phyloP scores from a whole-genome alignment of 2,113 vertebrate species.

The Clupea harengus region DNA sequence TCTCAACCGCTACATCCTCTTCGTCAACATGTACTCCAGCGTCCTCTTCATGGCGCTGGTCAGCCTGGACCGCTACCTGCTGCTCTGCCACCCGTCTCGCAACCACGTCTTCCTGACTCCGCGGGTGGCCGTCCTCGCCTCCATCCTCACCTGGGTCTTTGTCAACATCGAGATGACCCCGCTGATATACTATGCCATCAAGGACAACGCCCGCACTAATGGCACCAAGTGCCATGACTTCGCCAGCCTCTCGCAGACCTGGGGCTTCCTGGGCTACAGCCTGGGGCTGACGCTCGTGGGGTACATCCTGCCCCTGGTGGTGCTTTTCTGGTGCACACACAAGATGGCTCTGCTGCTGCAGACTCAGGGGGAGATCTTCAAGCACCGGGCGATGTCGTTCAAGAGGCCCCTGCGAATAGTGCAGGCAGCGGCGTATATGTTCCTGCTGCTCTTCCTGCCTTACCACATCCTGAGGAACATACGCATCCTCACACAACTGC shows the following conservation, averaged over 20 bases:
- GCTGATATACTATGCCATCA: conserved; percentile 63
- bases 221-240: conserved; percentile 74
- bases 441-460: conserved; percentile 81
- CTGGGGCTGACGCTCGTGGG: conserved; percentile 77
- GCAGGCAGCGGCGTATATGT: conserved; percentile 66
- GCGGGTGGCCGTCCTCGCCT: conserved; percentile 58
- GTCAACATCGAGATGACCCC: conserved; percentile 79
- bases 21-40: conserved; percentile 85
- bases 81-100: conserved; percentile 77
- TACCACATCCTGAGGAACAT: conserved; percentile 88
- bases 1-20: conserved; percentile 79
- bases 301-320: conserved; percentile 78
- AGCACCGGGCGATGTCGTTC: conserved; percentile 45
- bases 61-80: conserved; percentile 82
- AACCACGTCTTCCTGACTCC: conserved; percentile 74
- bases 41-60: conserved; percentile 85
- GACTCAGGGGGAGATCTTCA: conserved; percentile 56
- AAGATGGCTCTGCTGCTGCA: conserved; percentile 73
- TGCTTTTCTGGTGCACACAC: conserved; percentile 77
- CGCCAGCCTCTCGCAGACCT: conserved; percentile 57
- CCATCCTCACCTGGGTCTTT: conserved; percentile 68
- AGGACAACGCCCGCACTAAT: conserved; percentile 36
- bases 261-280: conserved; percentile 69
- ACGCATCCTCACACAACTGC: conserved; percentile 61
- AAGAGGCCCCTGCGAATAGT: conserved; percentile 73